phyloP scores from a whole-genome alignment of 64 coral and sea anemone genomes.

The Porites australiensis region DNA sequence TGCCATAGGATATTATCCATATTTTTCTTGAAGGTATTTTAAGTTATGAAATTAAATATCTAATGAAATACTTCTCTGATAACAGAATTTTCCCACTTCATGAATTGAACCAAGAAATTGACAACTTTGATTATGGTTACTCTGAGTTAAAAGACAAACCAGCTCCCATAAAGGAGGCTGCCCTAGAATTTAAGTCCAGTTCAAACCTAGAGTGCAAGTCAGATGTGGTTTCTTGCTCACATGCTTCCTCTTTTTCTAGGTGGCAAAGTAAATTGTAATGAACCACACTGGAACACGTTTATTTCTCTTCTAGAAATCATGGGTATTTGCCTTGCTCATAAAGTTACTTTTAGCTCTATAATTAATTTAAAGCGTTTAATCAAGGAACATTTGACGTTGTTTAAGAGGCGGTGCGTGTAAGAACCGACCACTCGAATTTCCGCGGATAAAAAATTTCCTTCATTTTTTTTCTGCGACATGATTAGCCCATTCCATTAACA shows the following conservation, averaged over 20 bases:
- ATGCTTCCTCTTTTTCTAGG: slow-evolving; percentile 32
- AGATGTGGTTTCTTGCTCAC: slow-evolving; percentile 33
- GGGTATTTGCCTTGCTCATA: slow-evolving; percentile 13
- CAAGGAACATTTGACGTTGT: slow-evolving; percentile 10
- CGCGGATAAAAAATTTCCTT: too few species aligned
- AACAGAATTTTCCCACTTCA: neutral
- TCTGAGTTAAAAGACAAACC: slow-evolving; percentile 16
- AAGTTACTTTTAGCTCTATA: slow-evolving; percentile 5
- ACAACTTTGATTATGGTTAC: slow-evolving; percentile 31
- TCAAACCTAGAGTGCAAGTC: slow-evolving; percentile 46
- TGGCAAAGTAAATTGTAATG: neutral
- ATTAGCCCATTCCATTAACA: too few species aligned
- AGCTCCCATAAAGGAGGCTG: slow-evolving; percentile 17
- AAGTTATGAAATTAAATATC: neutral
- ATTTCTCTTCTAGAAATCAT: slow-evolving; percentile 18
- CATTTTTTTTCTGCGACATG: too few species aligned
- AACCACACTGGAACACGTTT: slow-evolving; percentile 6
- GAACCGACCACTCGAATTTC: too few species aligned
- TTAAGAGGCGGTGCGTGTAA: too few species aligned
- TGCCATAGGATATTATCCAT: neutral
- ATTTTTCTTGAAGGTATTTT: slow-evolving; percentile 22
- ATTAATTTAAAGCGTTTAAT: slow-evolving; percentile 18
- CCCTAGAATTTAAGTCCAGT: neutral
- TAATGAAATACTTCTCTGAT: neutral
- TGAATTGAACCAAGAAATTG: neutral